A percentile compares a stretch with the other conserved stretches of the same genome.
These are phyloP conservation scores for Pteronotus mesoamericanus DNA, from an alignment of 2,797 vertebrate genomes.

Conservation along the genomic window DNA sequence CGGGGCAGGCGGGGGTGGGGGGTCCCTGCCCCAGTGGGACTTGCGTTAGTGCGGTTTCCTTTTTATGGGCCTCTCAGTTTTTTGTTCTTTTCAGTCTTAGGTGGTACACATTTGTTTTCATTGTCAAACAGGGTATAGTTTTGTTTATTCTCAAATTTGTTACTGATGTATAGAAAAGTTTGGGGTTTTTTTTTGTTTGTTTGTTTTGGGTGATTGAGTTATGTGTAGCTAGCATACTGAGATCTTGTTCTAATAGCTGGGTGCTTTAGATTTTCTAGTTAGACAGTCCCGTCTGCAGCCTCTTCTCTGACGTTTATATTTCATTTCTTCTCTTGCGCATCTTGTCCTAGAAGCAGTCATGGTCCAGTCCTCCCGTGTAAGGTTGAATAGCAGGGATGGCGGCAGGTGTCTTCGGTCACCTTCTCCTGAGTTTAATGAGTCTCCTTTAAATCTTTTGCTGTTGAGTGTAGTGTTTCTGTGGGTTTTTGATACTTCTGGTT, in stretches of 20 bases:
- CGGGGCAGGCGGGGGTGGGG: too few species aligned
- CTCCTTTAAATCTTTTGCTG: neutral
- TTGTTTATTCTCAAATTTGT: neutral
- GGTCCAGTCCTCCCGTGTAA: neutral
- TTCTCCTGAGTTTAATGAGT: neutral
- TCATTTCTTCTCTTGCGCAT: neutral
- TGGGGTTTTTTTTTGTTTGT: too few species aligned
- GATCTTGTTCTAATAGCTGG: neutral
- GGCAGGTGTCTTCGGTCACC: neutral
- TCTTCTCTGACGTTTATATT: neutral
- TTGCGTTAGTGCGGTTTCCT: neutral
- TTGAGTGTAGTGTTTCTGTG: neutral
- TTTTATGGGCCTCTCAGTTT: neutral
- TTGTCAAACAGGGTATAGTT: neutral
- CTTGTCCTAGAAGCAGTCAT: neutral
- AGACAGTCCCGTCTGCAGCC: neutral
- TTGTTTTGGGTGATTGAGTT: neutral
- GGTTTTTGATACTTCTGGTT: neutral
- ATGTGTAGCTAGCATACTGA: neutral
- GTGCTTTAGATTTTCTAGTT: neutral
- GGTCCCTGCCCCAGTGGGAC: neutral
- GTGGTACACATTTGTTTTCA: neutral
- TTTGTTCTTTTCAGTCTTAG: neutral
- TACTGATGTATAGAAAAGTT: neutral
- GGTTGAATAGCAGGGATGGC: neutral